Evolutionary conservation across 2,797 vertebrate species (phyloP).

Genomic region (Sylvilagus floridanus): DNA sequence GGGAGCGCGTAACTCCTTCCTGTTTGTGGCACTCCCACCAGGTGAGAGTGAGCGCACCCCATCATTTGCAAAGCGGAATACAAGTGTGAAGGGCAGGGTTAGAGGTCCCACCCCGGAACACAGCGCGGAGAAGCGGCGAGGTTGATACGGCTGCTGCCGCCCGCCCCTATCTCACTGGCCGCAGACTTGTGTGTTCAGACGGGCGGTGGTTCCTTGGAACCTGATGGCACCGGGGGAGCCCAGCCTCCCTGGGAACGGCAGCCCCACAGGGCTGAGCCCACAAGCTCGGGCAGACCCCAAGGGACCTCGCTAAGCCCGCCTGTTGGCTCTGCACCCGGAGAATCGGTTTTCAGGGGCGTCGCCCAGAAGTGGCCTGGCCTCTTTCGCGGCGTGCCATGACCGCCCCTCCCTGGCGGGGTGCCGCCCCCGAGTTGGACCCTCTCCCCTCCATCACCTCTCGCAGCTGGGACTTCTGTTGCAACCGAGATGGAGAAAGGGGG

Average conservation of each 20-base stretch:
- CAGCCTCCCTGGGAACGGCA: conserved; percentile 34
- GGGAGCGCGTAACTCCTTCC: neutral
- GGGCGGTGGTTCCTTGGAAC: neutral
- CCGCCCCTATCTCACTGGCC: neutral
- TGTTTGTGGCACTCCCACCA: accelerated
- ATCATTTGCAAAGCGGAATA: accelerated
- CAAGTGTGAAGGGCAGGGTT: too few relatives aligned
- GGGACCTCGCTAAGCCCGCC: neutral
- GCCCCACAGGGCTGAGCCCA: neutral
- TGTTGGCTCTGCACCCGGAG: conserved; percentile 4
- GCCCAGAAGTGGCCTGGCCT: conserved; percentile 69
- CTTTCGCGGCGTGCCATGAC: neutral
- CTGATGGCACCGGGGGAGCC: neutral
- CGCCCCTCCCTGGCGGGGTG: conserved; percentile 34
- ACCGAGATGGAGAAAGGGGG: neutral
- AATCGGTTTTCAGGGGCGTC: conserved; percentile 81
- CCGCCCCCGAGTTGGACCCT: conserved; percentile 15
- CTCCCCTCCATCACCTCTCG: neutral
- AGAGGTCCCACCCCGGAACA: neutral
- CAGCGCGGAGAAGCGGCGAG: accelerated
- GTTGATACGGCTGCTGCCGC: accelerated
- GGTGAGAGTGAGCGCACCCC: accelerated
- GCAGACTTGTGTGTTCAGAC: neutral
- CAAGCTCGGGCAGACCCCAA: conserved; percentile 47
- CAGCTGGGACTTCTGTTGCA: neutral